Conservation (phyloP, 1,140 invertebrate species). For the Tribolium castaneum region DNA sequence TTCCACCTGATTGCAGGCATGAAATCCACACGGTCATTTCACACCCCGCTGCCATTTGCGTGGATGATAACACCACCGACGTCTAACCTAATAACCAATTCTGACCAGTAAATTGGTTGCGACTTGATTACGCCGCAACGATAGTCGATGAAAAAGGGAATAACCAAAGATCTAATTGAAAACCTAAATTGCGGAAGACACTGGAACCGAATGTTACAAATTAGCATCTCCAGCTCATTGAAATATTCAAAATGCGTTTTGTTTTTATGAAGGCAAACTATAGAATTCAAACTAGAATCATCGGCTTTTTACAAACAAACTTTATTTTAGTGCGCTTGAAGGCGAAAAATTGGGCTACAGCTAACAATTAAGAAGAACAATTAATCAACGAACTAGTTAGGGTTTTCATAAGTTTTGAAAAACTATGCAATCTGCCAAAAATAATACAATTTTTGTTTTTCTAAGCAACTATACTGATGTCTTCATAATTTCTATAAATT, state of each 20-base stretch:
- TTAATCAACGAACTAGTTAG: too few relatives aligned
- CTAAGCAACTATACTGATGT: too few relatives aligned
- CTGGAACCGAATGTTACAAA: background rate
- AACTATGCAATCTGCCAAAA: too few relatives aligned
- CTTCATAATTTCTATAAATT: too few relatives aligned
- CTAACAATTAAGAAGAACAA: too few relatives aligned
- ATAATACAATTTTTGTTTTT: too few relatives aligned
- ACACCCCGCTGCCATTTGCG: constrained; percentile 51
- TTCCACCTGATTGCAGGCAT: constrained; percentile 45
- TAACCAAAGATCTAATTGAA: background rate
- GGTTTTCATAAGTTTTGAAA: too few relatives aligned
- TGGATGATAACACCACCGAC: constrained; percentile 46
- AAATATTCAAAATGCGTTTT: background rate
- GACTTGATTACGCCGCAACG: constrained; percentile 47
- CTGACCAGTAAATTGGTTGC: constrained; percentile 43
- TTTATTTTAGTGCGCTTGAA: too few relatives aligned
- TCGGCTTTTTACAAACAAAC: too few relatives aligned
- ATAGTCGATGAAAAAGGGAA: constrained; percentile 6
- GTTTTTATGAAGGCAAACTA: too few relatives aligned
- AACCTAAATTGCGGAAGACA: constrained; percentile 4
- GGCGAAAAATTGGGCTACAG: too few relatives aligned
- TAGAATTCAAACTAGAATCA: too few relatives aligned
- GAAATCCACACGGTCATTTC: constrained; percentile 50
- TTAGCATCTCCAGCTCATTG: background rate
- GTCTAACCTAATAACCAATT: constrained; percentile 58